Conservation (phyloP, 2,113 vertebrate species). For the Pteropus alecto region DNA sequence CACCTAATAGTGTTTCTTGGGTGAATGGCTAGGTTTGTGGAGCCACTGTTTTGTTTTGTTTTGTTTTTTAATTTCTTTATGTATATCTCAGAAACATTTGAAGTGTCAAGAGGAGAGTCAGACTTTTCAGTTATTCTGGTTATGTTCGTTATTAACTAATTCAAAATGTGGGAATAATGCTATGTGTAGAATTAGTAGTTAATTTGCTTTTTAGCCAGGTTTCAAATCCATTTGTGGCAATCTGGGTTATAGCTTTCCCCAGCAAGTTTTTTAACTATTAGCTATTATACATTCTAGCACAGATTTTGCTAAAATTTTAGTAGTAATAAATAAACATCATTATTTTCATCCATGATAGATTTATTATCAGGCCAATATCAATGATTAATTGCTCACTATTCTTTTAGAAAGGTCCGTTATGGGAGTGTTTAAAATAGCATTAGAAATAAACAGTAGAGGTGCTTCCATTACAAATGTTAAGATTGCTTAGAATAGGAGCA, state of each 20-base stretch:
- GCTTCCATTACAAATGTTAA: constrained; percentile 6
- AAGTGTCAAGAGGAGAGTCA: background rate
- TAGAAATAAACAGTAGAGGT: background rate
- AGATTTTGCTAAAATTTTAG: constrained; percentile 33
- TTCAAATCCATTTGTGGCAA: constrained; percentile 9
- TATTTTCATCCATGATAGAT: constrained; percentile 29
- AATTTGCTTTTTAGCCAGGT: constrained; percentile 1
- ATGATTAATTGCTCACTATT: background rate
- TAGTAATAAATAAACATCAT: constrained; percentile 31
- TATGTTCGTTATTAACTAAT: constrained; percentile 5
- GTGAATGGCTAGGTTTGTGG: background rate
- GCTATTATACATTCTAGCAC: background rate
- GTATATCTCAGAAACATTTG: background rate
- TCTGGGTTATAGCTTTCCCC: background rate
- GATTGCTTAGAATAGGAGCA: background rate
- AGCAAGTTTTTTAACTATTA: constrained; percentile 34
- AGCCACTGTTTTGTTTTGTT: background rate
- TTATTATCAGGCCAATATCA: background rate
- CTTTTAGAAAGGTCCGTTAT: constrained; percentile 14
- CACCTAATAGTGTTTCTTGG: background rate
- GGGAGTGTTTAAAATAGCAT: constrained; percentile 30
- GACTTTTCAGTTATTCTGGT: background rate
- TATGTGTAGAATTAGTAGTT: background rate
- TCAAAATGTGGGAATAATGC: constrained; percentile 18
- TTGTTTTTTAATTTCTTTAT: background rate